phyloP scores from a whole-genome alignment of 2,888 invertebrate genomes.

The Apamea sordens region DNA sequence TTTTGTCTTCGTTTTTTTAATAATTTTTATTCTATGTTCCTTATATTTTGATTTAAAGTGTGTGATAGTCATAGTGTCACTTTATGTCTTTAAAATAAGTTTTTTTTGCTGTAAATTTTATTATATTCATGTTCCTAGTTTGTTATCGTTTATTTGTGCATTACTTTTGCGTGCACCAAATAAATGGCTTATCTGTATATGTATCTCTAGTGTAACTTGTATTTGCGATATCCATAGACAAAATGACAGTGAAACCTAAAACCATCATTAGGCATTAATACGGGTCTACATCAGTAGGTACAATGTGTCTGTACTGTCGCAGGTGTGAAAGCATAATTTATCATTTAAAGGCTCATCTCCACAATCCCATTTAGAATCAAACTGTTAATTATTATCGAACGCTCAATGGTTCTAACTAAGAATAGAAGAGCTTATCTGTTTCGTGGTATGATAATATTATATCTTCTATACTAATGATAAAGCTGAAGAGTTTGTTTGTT shows the following conservation, averaged over 20 bases:
- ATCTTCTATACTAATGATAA: background rate
- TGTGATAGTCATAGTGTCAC: background rate
- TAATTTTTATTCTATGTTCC: background rate
- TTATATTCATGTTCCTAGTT: background rate
- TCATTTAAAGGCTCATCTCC: conserved; percentile 42
- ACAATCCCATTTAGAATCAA: conserved; percentile 45
- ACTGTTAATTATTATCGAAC: conserved; percentile 51
- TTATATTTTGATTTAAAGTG: background rate
- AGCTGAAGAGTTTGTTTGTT: background rate
- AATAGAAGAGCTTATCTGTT: conserved; percentile 12
- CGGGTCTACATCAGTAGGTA: background rate
- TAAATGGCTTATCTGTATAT: background rate
- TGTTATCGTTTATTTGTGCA: background rate
- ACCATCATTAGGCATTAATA: conserved; percentile 16
- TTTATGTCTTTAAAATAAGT: background rate
- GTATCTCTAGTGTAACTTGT: background rate
- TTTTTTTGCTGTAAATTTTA: background rate
- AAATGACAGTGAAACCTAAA: background rate
- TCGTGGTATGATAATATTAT: background rate
- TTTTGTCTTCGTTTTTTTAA: no score
- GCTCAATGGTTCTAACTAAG: conserved; percentile 6
- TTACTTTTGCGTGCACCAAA: background rate
- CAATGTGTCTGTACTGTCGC: conserved; percentile 15
- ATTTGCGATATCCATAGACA: background rate
- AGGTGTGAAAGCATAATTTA: conserved; percentile 52